Conservation (phyloP, 1,140 invertebrate genomes). For the Calephelis nemesis region DNA sequence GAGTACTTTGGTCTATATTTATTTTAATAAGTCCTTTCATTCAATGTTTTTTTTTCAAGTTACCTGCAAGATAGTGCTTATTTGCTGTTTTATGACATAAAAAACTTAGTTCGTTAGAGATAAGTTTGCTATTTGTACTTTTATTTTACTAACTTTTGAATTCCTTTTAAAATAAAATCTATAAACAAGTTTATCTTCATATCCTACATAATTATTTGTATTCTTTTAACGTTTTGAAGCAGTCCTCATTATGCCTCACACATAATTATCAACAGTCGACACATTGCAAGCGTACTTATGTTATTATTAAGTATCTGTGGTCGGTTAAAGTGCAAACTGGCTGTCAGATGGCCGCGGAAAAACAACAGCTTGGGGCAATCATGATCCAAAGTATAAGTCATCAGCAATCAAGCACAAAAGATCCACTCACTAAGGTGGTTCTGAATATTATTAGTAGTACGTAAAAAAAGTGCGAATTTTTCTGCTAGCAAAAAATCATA, state of each 20-base stretch:
- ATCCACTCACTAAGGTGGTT: not conserved
- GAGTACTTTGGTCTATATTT: too few species aligned
- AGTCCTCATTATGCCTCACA: constrained; percentile 2
- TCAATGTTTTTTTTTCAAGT: too few species aligned
- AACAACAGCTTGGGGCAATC: constrained; percentile 33
- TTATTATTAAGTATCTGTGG: constrained; percentile 14
- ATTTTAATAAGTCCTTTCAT: too few species aligned
- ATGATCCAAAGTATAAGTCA: not conserved
- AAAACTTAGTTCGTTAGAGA: too few species aligned
- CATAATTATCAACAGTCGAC: constrained; percentile 25
- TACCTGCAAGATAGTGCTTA: too few species aligned
- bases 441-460: not conserved
- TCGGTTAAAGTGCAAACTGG: constrained; percentile 16
- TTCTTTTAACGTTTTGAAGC: constrained; percentile 2
- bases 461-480: not conserved
- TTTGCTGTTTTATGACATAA: too few species aligned
- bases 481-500: too few species aligned
- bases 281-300: constrained; percentile 36
- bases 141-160: too few species aligned
- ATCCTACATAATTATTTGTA: not conserved
- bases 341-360: constrained; percentile 34
- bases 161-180: not conserved
- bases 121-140: too few species aligned
- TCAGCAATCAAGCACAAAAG: not conserved
- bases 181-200: not conserved